These are phyloP conservation scores for Lithobates sylvaticus DNA, from an alignment of 2,797 vertebrate species.

Conservation along the genomic window DNA sequence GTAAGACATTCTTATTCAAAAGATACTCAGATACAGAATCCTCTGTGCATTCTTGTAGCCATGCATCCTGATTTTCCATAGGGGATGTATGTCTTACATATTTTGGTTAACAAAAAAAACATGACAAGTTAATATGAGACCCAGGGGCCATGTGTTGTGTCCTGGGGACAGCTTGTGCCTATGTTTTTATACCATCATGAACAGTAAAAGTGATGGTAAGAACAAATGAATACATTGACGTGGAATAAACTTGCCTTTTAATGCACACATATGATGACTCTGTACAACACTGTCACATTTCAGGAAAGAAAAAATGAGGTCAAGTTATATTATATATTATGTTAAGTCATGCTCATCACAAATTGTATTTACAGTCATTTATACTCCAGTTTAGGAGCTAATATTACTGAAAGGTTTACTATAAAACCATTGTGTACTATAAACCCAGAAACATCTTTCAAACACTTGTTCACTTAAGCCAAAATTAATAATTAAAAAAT, in stretches of 20 bases:
- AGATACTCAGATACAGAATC: constrained; percentile 75
- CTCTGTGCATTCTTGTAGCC: constrained; percentile 42
- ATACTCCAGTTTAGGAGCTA: not conserved
- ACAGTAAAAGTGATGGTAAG: constrained; percentile 13
- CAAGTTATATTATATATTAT: not conserved
- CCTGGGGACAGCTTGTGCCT: not conserved
- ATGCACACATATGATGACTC: not conserved
- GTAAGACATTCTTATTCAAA: constrained; percentile 77
- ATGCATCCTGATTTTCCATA: constrained; percentile 44
- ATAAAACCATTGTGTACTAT: no score
- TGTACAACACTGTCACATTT: not conserved
- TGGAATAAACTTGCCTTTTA: not conserved
- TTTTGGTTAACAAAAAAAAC: constrained; percentile 40
- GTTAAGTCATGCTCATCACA: not conserved
- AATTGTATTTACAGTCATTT: not conserved
- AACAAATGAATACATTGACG: not conserved
- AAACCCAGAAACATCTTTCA: no score
- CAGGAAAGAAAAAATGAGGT: not conserved
- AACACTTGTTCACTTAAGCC: no score
- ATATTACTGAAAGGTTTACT: no score
- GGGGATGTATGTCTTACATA: constrained; percentile 57
- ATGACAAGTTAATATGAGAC: constrained; percentile 47
- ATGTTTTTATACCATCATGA: not conserved
- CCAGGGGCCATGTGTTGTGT: constrained; percentile 9
- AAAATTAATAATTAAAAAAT: no score